Conservation (phyloP, 2,797 vertebrate species). For the Aselliscus stoliczkanus region DNA sequence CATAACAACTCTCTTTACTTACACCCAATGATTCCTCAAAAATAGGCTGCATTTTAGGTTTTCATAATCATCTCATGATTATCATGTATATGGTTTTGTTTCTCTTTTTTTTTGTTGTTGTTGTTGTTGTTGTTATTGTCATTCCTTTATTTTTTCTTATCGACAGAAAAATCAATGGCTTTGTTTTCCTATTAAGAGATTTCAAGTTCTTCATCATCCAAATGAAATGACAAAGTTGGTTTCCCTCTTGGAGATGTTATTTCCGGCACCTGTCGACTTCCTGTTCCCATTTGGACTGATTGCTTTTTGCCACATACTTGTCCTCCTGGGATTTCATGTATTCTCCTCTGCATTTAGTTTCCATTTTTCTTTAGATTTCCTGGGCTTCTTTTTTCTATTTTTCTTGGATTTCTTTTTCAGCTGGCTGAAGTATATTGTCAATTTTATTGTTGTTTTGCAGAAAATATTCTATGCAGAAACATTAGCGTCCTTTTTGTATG, state of each 20-base stretch:
- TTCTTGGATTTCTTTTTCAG: conserved; percentile 62
- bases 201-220: not conserved
- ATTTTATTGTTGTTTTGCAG: conserved; percentile 36
- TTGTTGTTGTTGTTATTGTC: not conserved
- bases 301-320: not conserved
- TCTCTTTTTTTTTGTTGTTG: not conserved
- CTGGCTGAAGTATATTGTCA: conserved; percentile 33
- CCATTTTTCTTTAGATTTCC: conserved; percentile 40
- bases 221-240: not conserved
- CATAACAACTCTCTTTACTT: not conserved
- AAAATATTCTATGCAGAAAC: conserved; percentile 7
- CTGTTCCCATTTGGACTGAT: not conserved
- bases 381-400: conserved; percentile 11
- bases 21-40: not conserved
- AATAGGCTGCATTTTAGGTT: not conserved
- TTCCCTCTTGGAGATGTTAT: not conserved
- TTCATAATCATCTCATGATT: not conserved
- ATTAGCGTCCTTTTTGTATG: not conserved
- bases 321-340: conserved; percentile 20
- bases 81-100: not conserved
- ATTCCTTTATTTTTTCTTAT: not conserved
- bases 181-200: not conserved
- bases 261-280: not conserved
- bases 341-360: not conserved
- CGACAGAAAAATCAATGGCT: not conserved